A percentile compares a stretch with the other conserved stretches of the same genome.
Evolutionary conservation across 2,113 vertebrate genomes (phyloP).

Genomic region (Onychostoma macrolepis): DNA sequence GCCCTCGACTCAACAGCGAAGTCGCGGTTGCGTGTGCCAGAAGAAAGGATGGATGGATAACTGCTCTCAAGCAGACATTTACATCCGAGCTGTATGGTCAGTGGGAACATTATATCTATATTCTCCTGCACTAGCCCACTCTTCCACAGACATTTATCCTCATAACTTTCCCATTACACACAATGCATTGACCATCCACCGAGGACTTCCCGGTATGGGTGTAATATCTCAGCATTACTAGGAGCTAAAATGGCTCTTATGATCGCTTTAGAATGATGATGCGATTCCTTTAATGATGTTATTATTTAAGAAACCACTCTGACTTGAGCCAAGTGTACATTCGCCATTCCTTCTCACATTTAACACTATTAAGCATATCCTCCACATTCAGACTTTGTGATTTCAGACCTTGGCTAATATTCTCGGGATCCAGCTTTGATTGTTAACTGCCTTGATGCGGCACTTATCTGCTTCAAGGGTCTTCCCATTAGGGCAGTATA

Average conservation of each 20-base stretch:
- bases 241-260: slow-evolving; percentile 46
- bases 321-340: slow-evolving; percentile 43
- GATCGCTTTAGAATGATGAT: slow-evolving; percentile 56
- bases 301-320: slow-evolving; percentile 50
- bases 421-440: slow-evolving; percentile 10
- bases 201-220: slow-evolving; percentile 54
- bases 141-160: slow-evolving; percentile 57
- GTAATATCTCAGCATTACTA: slow-evolving; percentile 47
- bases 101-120: slow-evolving; percentile 58
- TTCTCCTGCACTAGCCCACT: slow-evolving; percentile 51
- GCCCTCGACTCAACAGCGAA: slow-evolving; percentile 40
- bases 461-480: slow-evolving; percentile 35
- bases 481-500: slow-evolving; percentile 36
- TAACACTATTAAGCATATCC: slow-evolving; percentile 40
- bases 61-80: slow-evolving; percentile 58
- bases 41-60: slow-evolving; percentile 42
- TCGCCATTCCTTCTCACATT: slow-evolving; percentile 37
- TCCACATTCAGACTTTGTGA: background rate
- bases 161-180: slow-evolving; percentile 58
- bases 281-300: slow-evolving; percentile 55
- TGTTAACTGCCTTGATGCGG: slow-evolving; percentile 39
- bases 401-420: slow-evolving; percentile 15
- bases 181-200: slow-evolving; percentile 51
- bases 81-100: slow-evolving; percentile 57
- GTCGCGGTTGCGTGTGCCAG: background rate